These are phyloP conservation scores for Heliconius hewitsoni DNA, from an alignment of 1,140 invertebrate genomes.

Conservation along the genomic window DNA sequence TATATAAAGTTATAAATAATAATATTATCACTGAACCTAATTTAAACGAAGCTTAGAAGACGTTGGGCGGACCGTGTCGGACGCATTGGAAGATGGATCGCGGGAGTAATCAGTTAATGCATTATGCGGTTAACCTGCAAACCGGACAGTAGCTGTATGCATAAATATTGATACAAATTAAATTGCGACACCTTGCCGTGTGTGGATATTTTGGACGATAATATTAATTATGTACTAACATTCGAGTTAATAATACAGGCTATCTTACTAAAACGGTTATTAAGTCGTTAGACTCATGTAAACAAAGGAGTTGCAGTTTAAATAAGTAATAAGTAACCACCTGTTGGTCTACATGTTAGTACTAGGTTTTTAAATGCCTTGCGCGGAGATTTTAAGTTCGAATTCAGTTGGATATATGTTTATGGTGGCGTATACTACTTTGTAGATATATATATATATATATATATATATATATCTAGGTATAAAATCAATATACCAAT, in stretches of 20 bases:
- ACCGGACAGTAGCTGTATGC: constrained; percentile 47
- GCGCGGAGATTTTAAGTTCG: not conserved
- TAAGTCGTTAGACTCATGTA: not conserved
- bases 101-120: constrained; percentile 75
- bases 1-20: not conserved
- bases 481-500: no score
- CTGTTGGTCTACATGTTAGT: not conserved
- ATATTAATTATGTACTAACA: constrained; percentile 13
- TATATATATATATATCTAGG: no score
- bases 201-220: constrained; percentile 19
- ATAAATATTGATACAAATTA: constrained; percentile 66
- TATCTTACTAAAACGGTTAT: not conserved
- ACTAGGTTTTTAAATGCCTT: not conserved
- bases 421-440: no score
- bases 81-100: constrained; percentile 71
- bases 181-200: constrained; percentile 43
- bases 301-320: not conserved
- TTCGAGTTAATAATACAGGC: not conserved
- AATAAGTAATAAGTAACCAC: not conserved
- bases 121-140: constrained; percentile 70
- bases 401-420: not conserved
- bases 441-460: no score
- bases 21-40: constrained; percentile 27
- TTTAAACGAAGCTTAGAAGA: constrained; percentile 52
- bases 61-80: constrained; percentile 55